Percentiles rank a stretch among this genome's conserved stretches.
These are phyloP conservation scores for Drosophila orosa DNA, from an alignment of 1,140 invertebrate species.

Conservation along the genomic window DNA sequence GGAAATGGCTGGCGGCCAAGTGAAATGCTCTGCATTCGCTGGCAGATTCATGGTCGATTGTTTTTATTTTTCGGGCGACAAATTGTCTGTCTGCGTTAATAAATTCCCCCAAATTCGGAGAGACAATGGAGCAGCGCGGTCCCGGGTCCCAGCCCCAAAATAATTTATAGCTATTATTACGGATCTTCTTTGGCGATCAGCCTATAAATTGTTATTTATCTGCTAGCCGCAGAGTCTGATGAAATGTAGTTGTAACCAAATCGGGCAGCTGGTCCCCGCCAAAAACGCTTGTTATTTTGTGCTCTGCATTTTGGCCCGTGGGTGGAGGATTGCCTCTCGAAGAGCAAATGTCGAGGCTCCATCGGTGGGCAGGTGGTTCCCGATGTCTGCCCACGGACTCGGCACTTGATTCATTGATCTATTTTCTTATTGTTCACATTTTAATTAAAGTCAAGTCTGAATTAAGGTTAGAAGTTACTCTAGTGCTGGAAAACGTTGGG, in stretches of 20 bases:
- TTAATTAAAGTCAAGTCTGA: neutral
- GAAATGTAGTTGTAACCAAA: conserved; percentile 62
- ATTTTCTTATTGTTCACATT: conserved; percentile 8
- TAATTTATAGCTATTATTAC: conserved; percentile 64
- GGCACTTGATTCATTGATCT: conserved; percentile 3
- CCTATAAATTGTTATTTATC: conserved; percentile 65
- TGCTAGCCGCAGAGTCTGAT: conserved; percentile 21
- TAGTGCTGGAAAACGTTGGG: neutral
- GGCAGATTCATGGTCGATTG: conserved; percentile 32
- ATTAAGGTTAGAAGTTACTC: too few species aligned
- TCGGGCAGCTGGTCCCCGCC: conserved; percentile 57
- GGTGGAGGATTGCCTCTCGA: conserved; percentile 44
- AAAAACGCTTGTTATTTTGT: conserved; percentile 29
- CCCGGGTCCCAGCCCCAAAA: conserved; percentile 20
- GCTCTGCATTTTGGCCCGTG: conserved; percentile 31
- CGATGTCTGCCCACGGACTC: conserved; percentile 7
- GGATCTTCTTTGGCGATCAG: conserved; percentile 48
- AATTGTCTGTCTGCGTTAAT: conserved; percentile 28
- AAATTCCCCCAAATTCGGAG: conserved; percentile 25
- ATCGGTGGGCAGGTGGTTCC: conserved; percentile 29
- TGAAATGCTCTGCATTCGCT: conserved; percentile 20
- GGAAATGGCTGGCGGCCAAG: conserved; percentile 41
- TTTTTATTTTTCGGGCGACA: conserved; percentile 39
- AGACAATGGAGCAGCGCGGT: conserved; percentile 26
- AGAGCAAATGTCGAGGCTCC: conserved; percentile 28